Evolutionary conservation across 2,888 invertebrate species (phyloP), one percentile per base, ranked within the genome.

Genomic region (Synanthedon andrenaeformis): DNA sequence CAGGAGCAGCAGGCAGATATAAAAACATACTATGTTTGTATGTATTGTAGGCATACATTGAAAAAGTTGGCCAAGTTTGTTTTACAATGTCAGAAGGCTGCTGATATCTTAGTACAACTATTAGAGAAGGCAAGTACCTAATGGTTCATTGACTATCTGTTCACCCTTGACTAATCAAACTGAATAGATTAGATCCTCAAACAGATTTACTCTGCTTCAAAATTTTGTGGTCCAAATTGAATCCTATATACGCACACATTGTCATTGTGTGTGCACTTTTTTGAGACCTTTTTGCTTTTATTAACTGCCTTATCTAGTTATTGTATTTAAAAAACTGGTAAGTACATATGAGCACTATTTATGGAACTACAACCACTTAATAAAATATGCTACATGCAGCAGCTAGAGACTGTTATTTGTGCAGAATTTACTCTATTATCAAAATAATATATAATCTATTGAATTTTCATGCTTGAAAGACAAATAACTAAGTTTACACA

Each of bases 31-130:
- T 58, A 57, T 23, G 56, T 76, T 0, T 82, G 82, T 57, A 41
- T 62, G 2, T 52, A 69, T 3, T 82, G 82, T 42, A 59, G 57
- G 48, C 69, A 71, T 62, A 58, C 68, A 14, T 48, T 82, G 1
- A 61, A 51, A 1, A 79, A 70, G 59, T 57, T 72, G 12, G 56
- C 58, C 0, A 71, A 61, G 41, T 81, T 82, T 45, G 56, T 64
- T 1, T 51, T 59, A 3, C 79, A 76, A 54, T 79, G 79, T 54
- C 61, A 59, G 4, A 59, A 55, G 50, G 70, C 69, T 0, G 55
- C 64, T 52, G 54, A 60, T 4, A 41, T 74, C 42, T 52, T 76
- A 3, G 58, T 59, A 4, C 48, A 58, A 4, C 35, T 42, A 14
- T 11, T 57, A 0, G 50, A 58, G 41, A 56, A 56, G 67, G 77